Base-by-base conservation (phyloP, 1,140 invertebrate species). In the Steinernema feltiae region DNA sequence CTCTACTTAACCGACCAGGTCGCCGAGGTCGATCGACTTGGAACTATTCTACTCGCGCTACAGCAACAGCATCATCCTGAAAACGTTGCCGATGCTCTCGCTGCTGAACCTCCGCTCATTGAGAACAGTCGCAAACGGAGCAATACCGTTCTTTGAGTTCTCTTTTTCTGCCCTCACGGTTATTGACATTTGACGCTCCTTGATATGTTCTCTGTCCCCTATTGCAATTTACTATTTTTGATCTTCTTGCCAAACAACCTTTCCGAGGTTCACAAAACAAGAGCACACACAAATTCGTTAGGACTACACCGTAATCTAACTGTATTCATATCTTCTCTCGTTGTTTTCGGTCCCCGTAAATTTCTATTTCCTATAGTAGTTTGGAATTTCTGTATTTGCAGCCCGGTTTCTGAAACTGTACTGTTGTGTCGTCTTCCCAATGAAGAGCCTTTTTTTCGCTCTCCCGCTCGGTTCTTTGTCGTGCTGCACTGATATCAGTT, bases 1-100 rank as follows among this genome's bases (percentile, higher is more conserved):
- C 30, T 80, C 30, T 80, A 63, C 24, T 63, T 63, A 63, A 63
- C 12, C 53, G 53, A 63, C 7, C 53, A 63, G 53, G 53, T 63
- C 53, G 53, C 15, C 53, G 53, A 63, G 53, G 53, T 63, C 53
- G 53, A 63, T 27, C 15, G 24, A 63, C 53, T 63, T 15, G 53
- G 53, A 63, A 63, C 12, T 63, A 63, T 63, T 21, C 53, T 63
- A 7, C 15, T 63, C 24, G 53, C 15, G 53, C 53, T 15, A 27
- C 53, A 27, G 53, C 53, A 63, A 18, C 35, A 41, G 7, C 35
- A 41, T 18, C 35, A 41, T 7, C 35, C 7, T 18, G 7, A 41
- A 7, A 41, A 41, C 18, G 35, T 18, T 18, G 24, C 53, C 53
- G 24, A 7, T 27, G 53, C 53, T 21, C 24, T 21, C 24, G 53